Conservation (phyloP, 1,140 invertebrate species). For the Ylistrum balloti region DNA sequence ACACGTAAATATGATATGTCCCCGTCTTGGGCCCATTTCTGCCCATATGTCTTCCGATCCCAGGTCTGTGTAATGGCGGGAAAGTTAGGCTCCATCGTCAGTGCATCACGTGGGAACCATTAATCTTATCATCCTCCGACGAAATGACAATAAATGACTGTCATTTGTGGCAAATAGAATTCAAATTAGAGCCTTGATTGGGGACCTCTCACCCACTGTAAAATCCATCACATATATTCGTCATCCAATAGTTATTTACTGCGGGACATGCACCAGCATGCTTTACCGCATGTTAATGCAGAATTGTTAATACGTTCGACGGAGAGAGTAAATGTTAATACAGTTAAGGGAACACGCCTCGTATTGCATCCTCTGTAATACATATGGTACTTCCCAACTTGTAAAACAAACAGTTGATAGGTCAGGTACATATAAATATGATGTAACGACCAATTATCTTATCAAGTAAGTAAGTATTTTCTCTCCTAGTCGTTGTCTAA, state of each 20-base stretch:
- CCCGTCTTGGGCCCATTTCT: not conserved
- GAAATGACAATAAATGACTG: slow-evolving; percentile 39
- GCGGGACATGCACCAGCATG: not conserved
- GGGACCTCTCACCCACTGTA: slow-evolving; percentile 25
- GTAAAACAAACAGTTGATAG: no score
- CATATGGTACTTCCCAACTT: no score
- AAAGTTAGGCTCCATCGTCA: not conserved
- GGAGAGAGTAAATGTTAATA: no score
- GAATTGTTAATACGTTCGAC: not conserved
- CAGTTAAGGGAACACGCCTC: no score
- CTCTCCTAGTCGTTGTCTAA: no score
- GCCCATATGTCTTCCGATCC: not conserved
- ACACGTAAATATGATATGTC: no score
- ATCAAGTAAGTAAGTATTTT: no score
- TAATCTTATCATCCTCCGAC: not conserved
- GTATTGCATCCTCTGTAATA: no score
- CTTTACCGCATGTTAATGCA: not conserved
- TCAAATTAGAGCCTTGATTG: slow-evolving; percentile 33
- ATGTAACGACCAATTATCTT: no score
- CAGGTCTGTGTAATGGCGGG: slow-evolving; percentile 5
- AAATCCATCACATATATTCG: not conserved
- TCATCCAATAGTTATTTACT: not conserved
- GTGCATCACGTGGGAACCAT: not conserved
- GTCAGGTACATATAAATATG: no score
- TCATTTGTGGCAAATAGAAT: slow-evolving; percentile 39